Evolutionary conservation across 2,888 invertebrate species (phyloP).

Genomic region (Parascotia fuliginaria): DNA sequence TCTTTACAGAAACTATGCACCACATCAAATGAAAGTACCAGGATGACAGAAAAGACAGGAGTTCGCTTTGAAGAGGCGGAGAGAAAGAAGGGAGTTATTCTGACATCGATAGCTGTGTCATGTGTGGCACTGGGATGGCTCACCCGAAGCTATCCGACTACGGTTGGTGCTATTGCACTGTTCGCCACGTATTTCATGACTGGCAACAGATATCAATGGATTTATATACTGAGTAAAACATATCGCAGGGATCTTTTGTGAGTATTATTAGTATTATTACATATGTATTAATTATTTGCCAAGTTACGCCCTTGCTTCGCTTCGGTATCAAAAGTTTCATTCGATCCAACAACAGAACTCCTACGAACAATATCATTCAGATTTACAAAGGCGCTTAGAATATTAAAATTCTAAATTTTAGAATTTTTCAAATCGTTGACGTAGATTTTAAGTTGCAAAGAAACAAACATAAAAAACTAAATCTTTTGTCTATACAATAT

Average conservation of each 20-base stretch:
- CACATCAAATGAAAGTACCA: slow-evolving; percentile 54
- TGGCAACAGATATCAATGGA: slow-evolving; percentile 79
- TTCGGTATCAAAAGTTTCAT: too few species aligned
- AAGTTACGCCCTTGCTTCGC: too few species aligned
- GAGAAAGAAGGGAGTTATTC: slow-evolving; percentile 56
- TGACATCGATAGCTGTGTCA: slow-evolving; percentile 54
- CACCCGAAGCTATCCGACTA: slow-evolving; percentile 49
- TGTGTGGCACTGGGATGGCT: slow-evolving; percentile 61
- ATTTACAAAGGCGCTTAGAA: too few species aligned
- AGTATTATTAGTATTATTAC: slow-evolving; percentile 52
- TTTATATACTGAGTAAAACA: slow-evolving; percentile 78
- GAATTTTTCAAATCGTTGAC: too few species aligned
- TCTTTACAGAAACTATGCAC: slow-evolving; percentile 42
- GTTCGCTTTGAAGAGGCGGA: slow-evolving; percentile 79
- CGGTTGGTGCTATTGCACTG: slow-evolving; percentile 55
- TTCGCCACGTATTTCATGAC: slow-evolving; percentile 70
- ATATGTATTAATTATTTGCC: too few species aligned
- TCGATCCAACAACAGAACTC: too few species aligned
- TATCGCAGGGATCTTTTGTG: slow-evolving; percentile 71
- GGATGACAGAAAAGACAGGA: slow-evolving; percentile 75
- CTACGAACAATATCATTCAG: too few species aligned
- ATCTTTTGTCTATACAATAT: too few species aligned
- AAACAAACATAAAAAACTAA: too few species aligned
- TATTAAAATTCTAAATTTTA: too few species aligned
- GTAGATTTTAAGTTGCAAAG: too few species aligned